Percentiles rank a stretch among this genome's conserved stretches.
Evolutionary conservation across 2,888 invertebrate genomes (phyloP).

Genomic region (Pyralis farinalis): DNA sequence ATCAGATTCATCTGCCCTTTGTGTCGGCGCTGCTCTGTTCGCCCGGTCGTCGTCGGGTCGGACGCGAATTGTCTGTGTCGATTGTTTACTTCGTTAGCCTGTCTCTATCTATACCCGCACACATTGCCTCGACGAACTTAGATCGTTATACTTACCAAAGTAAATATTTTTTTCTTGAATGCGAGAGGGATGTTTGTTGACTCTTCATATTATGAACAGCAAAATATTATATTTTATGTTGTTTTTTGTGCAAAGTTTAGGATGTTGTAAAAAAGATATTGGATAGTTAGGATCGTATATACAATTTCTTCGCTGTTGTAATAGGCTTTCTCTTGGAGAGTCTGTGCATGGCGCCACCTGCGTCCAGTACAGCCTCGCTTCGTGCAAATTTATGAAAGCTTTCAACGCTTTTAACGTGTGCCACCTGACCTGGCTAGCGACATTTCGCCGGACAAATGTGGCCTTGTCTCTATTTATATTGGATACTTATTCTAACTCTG

Average conservation of each 20-base stretch:
- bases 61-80: conserved; percentile 60
- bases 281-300: conserved; percentile 30
- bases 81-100: conserved; percentile 78
- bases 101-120: conserved; percentile 52
- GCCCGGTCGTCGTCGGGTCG: conserved; percentile 49
- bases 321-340: conserved; percentile 43
- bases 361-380: conserved; percentile 54
- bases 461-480: conserved; percentile 60
- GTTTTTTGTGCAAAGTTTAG: not conserved
- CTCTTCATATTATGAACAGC: conserved; percentile 7
- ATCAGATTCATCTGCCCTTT: conserved; percentile 67
- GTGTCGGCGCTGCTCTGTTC: conserved; percentile 52
- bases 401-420: conserved; percentile 72
- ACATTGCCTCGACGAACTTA: conserved; percentile 48
- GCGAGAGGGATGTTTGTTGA: conserved; percentile 12
- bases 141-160: conserved; percentile 38
- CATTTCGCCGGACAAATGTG: conserved; percentile 67
- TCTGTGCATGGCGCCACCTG: conserved; percentile 60
- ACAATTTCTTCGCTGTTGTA: conserved; percentile 38
- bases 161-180: conserved; percentile 30
- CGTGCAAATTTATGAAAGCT: conserved; percentile 75
- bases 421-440: conserved; percentile 74
- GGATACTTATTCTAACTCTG: conserved; percentile 49
- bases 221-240: not conserved
- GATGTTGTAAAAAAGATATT: conserved; percentile 11